Evolutionary conservation across 1,140 invertebrate species (phyloP).

Genomic region (Ooceraea biroi): DNA sequence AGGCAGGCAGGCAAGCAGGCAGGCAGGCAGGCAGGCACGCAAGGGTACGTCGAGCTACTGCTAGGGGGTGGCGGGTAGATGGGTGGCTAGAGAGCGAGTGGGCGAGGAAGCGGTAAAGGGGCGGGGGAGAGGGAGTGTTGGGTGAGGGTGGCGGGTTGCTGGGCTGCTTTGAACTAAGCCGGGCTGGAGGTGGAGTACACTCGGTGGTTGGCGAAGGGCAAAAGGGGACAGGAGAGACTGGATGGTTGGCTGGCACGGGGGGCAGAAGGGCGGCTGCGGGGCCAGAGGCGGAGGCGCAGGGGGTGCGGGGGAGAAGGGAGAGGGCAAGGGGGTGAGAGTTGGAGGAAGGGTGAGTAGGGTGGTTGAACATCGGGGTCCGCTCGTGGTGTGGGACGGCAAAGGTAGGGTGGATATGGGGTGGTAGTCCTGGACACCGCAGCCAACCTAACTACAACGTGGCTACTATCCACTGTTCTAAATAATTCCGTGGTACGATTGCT

Average conservation of each 20-base stretch:
- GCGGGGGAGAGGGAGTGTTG: slow-evolving; percentile 58
- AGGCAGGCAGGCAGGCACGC: slow-evolving; percentile 79
- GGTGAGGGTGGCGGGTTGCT: slow-evolving; percentile 71
- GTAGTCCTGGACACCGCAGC: slow-evolving; percentile 81
- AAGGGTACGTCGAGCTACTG: slow-evolving; percentile 80
- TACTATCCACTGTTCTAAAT: slow-evolving; percentile 84
- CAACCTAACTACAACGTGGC: slow-evolving; percentile 82
- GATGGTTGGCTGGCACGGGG: slow-evolving; percentile 71
- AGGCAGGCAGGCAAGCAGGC: slow-evolving; percentile 67
- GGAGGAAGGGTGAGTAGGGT: slow-evolving; percentile 56
- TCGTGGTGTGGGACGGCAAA: slow-evolving; percentile 72
- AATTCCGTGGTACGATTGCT: slow-evolving; percentile 84
- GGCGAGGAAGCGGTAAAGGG: slow-evolving; percentile 69
- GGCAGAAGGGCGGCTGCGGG: slow-evolving; percentile 63
- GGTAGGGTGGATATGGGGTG: slow-evolving; percentile 78
- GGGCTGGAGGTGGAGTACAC: slow-evolving; percentile 78
- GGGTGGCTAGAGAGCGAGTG: slow-evolving; percentile 70
- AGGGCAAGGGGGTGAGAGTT: slow-evolving; percentile 51
- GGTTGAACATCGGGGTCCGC: slow-evolving; percentile 72
- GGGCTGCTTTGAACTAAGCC: slow-evolving; percentile 83
- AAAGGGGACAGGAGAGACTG: slow-evolving; percentile 73
- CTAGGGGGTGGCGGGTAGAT: slow-evolving; percentile 71
- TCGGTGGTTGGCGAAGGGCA: slow-evolving; percentile 79
- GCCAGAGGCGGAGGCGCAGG: slow-evolving; percentile 56
- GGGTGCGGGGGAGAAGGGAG: slow-evolving; percentile 63